Evolutionary conservation across 2,797 vertebrate genomes (phyloP).

Genomic region (Poeciliopsis presidionis): DNA sequence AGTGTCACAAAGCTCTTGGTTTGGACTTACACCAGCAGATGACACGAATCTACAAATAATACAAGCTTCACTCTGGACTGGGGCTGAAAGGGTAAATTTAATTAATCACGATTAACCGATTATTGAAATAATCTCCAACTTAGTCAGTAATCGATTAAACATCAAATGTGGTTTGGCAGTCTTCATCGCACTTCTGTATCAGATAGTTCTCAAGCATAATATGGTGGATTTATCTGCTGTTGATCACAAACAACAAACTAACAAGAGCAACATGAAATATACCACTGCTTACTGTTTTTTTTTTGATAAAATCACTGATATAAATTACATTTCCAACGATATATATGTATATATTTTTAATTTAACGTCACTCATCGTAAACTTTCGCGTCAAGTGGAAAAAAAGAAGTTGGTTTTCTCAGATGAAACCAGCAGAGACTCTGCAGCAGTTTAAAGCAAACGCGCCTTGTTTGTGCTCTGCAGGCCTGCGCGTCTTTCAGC

Average conservation of each 20-base stretch:
- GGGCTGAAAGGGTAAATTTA: too few relatives aligned
- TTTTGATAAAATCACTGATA: not conserved
- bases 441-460: conserved; percentile 7
- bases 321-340: not conserved
- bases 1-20: not conserved
- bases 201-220: not conserved
- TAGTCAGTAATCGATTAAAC: too few relatives aligned
- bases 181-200: not conserved
- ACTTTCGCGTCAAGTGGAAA: not conserved
- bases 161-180: not conserved
- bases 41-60: too few relatives aligned
- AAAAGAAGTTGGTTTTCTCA: not conserved
- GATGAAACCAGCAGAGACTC: conserved; percentile 26
- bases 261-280: not conserved
- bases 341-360: too few relatives aligned
- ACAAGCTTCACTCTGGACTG: too few relatives aligned
- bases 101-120: too few relatives aligned
- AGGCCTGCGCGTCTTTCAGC: conserved; percentile 13
- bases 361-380: not conserved
- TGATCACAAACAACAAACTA: not conserved
- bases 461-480: not conserved
- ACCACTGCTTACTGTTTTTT: not conserved
- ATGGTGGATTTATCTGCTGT: not conserved
- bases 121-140: too few relatives aligned
- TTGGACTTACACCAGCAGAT: too few relatives aligned